Percentiles rank a stretch among this genome's conserved stretches.
phyloP scores from a whole-genome alignment of 2,113 vertebrate species.

The Vimba vimba region DNA sequence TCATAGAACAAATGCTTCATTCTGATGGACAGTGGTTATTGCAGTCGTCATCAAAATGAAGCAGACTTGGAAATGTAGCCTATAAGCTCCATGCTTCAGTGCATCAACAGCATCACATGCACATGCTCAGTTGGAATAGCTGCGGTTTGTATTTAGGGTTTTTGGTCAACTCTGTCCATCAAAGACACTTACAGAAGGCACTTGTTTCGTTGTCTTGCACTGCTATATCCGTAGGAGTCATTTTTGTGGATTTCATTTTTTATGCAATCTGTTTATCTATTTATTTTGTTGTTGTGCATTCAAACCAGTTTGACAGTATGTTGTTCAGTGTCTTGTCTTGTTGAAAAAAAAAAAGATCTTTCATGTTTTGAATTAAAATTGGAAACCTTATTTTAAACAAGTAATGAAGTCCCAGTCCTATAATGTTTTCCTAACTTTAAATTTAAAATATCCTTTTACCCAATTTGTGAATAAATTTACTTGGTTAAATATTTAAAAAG shows the following conservation, averaged over 20 bases:
- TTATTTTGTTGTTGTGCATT: constrained; percentile 38
- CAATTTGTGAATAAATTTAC: background rate
- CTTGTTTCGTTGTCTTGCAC: constrained; percentile 2
- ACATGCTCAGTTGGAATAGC: background rate
- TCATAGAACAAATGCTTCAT: constrained; percentile 72
- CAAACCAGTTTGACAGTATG: background rate
- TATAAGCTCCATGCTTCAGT: background rate
- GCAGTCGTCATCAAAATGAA: constrained; percentile 8
- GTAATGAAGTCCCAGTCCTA: background rate
- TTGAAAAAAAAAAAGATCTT: background rate
- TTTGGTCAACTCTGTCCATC: constrained; percentile 2
- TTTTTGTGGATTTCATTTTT: constrained; percentile 25
- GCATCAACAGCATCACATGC: background rate
- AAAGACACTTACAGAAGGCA: background rate
- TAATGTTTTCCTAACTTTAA: background rate
- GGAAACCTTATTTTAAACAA: constrained; percentile 12
- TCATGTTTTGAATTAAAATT: background rate
- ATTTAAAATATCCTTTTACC: background rate
- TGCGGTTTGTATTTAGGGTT: background rate
- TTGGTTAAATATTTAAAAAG: background rate
- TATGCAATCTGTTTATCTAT: constrained; percentile 24
- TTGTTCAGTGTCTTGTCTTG: constrained; percentile 24
- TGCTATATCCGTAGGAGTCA: background rate
- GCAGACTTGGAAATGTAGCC: background rate
- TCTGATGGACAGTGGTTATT: constrained; percentile 1